A percentile compares a stretch with the other conserved stretches of the same genome.
These are phyloP conservation scores for Pomatorhinus ruficollis DNA, from an alignment of 2,113 vertebrate species.

Conservation along the genomic window DNA sequence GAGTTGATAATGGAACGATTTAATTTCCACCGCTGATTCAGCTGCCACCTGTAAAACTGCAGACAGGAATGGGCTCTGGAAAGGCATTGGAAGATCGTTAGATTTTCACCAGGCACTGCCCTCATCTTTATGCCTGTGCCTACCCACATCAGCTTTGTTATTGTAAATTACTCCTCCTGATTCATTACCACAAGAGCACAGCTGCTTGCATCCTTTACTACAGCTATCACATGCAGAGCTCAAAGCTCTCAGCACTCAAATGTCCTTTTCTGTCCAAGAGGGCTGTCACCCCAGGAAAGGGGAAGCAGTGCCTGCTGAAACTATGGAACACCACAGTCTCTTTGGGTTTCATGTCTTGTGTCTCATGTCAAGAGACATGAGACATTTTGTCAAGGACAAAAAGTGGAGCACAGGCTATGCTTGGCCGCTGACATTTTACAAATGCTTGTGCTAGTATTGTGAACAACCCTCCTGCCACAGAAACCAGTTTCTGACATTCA, in stretches of 20 bases:
- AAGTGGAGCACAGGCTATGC: not conserved
- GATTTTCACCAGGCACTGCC: not conserved
- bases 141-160: not conserved
- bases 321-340: not conserved
- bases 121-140: not conserved
- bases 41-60: conserved; percentile 6
- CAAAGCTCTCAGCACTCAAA: not conserved
- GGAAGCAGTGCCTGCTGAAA: not conserved
- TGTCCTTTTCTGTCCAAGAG: not conserved
- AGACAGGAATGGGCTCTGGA: not conserved
- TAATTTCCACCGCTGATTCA: not conserved
- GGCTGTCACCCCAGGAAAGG: not conserved
- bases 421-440: not conserved
- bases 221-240: not conserved
- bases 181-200: not conserved
- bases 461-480: not conserved
- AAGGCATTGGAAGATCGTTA: not conserved
- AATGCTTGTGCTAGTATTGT: not conserved
- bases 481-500: not conserved
- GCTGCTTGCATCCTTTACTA: not conserved
- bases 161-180: not conserved
- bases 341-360: not conserved
- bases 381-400: not conserved
- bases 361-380: not conserved
- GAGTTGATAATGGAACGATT: conserved; percentile 26